A percentile compares a stretch with the other conserved stretches of the same genome.
Conservation (phyloP, 2,113 vertebrate species). For the Brachyistius frenatus region DNA sequence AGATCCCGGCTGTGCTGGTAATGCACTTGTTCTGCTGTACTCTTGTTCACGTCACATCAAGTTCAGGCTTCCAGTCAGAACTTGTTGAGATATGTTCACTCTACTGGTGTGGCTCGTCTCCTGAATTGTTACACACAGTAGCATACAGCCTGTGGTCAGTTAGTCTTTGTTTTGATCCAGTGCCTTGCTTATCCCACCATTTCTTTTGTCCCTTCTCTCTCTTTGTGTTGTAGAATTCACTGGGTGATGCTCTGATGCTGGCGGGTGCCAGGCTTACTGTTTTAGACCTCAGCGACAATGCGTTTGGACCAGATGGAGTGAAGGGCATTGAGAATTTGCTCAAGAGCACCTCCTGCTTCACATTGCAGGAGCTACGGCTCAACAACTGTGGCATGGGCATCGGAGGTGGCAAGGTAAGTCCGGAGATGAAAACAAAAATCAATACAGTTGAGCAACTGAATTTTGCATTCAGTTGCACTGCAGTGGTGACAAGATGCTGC, state of each 20-base stretch:
- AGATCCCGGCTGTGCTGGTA: slow-evolving; percentile 97
- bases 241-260: slow-evolving; percentile 91
- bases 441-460: too few relatives aligned
- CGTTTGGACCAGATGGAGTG: slow-evolving; percentile 97
- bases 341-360: slow-evolving; percentile 91
- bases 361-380: slow-evolving; percentile 91
- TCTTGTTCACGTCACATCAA: background rate
- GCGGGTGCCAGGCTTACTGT: slow-evolving; percentile 92
- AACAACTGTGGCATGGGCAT: slow-evolving; percentile 99
- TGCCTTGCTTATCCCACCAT: too few relatives aligned
- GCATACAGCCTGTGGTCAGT: background rate
- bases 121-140: too few relatives aligned
- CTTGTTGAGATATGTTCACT: background rate
- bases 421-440: background rate
- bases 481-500: too few relatives aligned
- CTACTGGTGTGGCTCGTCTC: too few relatives aligned
- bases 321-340: slow-evolving; percentile 93
- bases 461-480: too few relatives aligned
- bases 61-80: background rate
- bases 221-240: slow-evolving; percentile 85
- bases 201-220: background rate
- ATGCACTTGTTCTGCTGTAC: slow-evolving; percentile 52
- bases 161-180: background rate
- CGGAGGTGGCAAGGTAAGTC: slow-evolving; percentile 93
- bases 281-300: slow-evolving; percentile 97